These are phyloP conservation scores for Tillus elongatus DNA, from an alignment of 2,888 invertebrate genomes.

Conservation along the genomic window DNA sequence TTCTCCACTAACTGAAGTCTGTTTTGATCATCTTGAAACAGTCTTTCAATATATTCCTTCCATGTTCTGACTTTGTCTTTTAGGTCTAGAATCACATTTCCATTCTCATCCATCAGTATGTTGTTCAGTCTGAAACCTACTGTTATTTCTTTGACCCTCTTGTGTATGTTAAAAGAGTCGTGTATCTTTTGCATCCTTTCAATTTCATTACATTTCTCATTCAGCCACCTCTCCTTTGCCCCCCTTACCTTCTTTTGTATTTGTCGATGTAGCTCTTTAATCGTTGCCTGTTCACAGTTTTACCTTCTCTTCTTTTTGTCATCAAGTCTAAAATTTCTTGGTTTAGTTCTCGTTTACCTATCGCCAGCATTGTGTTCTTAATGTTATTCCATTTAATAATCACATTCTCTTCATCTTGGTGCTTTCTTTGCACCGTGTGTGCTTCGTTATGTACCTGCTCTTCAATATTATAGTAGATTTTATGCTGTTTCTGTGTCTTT, in stretches of 20 bases:
- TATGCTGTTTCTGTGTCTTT: constrained; percentile 3
- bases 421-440: neutral
- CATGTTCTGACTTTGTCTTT: constrained; percentile 2
- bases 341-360: constrained; percentile 1
- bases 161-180: neutral
- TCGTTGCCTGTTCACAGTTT: neutral
- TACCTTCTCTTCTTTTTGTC: neutral
- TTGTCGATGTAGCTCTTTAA: constrained; percentile 2
- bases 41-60: constrained; percentile 3
- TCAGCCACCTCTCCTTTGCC: constrained; percentile 2
- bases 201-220: constrained; percentile 1
- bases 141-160: neutral
- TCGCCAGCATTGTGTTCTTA: constrained; percentile 3
- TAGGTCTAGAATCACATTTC: constrained; percentile 3
- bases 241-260: constrained; percentile 3
- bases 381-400: constrained; percentile 1
- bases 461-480: neutral
- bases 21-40: constrained; percentile 3
- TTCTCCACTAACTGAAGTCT: constrained; percentile 2
- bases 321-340: constrained; percentile 1
- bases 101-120: constrained; percentile 1
- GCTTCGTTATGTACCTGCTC: neutral
- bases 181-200: neutral
- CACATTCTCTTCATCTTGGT: constrained; percentile 3
- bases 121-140: constrained; percentile 1